Conservation (phyloP, 2,888 invertebrate genomes). For the Lasioglossum marginatum region DNA sequence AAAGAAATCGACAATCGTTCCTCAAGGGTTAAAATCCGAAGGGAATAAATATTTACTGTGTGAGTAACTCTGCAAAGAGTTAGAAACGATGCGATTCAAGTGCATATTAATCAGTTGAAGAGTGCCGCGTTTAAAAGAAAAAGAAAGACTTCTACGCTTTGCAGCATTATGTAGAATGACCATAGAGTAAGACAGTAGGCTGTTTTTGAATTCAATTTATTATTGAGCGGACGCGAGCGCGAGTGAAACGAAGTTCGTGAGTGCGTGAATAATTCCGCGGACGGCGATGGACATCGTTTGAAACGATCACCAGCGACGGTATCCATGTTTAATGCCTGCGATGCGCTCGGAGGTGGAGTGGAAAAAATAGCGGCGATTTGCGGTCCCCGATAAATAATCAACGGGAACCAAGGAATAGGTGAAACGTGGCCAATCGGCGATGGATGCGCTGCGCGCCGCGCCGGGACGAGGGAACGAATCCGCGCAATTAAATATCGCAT, state of each 20-base stretch:
- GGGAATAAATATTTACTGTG: background rate
- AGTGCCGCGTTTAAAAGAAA: background rate
- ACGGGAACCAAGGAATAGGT: conserved; percentile 26
- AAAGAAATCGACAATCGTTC: no score
- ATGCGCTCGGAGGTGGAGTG: background rate
- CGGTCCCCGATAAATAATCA: conserved; percentile 20
- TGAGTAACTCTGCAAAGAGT: no score
- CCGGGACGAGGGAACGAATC: conserved; percentile 15
- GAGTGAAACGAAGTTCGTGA: background rate
- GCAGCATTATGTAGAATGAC: background rate
- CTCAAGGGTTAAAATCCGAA: no score
- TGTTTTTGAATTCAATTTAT: background rate
- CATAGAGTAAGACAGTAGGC: background rate
- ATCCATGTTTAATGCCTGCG: conserved; percentile 1
- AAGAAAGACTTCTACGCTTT: background rate
- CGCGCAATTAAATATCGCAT: conserved; percentile 35
- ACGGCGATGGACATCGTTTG: conserved; percentile 1
- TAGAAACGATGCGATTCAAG: background rate
- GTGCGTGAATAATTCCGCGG: conserved; percentile 21
- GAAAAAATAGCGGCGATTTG: conserved; percentile 1
- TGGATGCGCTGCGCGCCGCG: background rate
- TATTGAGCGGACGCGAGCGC: background rate
- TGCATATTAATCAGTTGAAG: background rate
- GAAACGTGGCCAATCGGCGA: conserved; percentile 29
- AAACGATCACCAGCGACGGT: conserved; percentile 5